Evolutionary conservation across 53 echinoderm and acorn worm genomes (phyloP).

Genomic region (Glandiceps talaboti): DNA sequence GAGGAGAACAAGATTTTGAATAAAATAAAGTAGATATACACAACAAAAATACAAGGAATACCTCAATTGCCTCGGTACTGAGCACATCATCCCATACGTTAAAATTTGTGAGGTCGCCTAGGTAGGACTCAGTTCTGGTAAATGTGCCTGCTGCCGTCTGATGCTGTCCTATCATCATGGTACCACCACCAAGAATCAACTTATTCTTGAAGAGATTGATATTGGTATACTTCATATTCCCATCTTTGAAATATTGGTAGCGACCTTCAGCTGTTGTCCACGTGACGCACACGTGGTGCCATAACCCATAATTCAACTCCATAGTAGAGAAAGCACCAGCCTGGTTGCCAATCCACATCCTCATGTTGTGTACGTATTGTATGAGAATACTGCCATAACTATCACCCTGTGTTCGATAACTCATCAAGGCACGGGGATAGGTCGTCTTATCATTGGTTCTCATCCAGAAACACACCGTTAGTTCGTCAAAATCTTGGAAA

Average conservation of each 20-base stretch:
- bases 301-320: background rate
- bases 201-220: background rate
- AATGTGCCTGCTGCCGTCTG: background rate
- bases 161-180: background rate
- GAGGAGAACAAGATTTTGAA: no score
- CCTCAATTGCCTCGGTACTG: background rate
- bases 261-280: background rate
- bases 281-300: conserved; percentile 1
- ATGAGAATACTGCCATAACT: background rate
- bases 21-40: no score
- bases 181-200: background rate
- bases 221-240: background rate
- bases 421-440: background rate
- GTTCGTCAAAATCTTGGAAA: background rate
- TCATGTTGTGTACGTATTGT: background rate
- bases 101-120: background rate
- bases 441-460: background rate
- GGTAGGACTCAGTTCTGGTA: background rate
- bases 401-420: background rate
- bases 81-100: background rate
- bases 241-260: background rate
- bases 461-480: background rate
- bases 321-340: background rate
- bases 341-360: background rate
- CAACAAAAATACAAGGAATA: no score